A percentile compares a stretch with the other conserved stretches of the same genome.
phyloP scores from a whole-genome alignment of 2,113 vertebrate species.

The Tapirus terrestris region DNA sequence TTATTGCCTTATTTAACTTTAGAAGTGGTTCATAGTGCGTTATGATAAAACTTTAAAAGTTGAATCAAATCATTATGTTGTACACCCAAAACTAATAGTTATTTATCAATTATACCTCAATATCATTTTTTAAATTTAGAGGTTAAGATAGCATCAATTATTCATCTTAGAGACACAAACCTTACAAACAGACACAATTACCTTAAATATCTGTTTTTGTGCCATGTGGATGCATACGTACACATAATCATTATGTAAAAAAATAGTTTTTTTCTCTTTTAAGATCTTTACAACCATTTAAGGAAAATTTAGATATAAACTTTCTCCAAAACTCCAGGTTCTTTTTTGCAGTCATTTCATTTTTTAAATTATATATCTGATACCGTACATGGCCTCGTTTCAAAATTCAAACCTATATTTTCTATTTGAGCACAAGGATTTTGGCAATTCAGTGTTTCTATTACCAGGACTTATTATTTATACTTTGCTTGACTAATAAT shows the following conservation, averaged over 20 bases:
- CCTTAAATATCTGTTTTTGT: neutral
- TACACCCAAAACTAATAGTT: neutral
- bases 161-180: neutral
- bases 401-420: conserved; percentile 51
- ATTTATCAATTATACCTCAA: neutral
- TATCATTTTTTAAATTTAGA: neutral
- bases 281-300: neutral
- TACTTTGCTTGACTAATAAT: conserved; percentile 62
- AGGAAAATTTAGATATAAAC: neutral
- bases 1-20: neutral
- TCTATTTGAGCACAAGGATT: neutral
- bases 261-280: neutral
- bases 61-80: neutral
- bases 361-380: conserved; percentile 16
- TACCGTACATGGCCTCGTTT: neutral
- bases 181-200: neutral
- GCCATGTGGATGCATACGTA: neutral
- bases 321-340: neutral
- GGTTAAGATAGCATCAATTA: neutral
- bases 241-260: neutral
- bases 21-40: neutral
- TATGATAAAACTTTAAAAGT: neutral
- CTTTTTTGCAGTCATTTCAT: neutral
- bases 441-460: neutral
- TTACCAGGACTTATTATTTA: conserved; percentile 58